These are phyloP conservation scores for Bombus vancouverensis DNA, from an alignment of 1,140 invertebrate genomes.

Conservation along the genomic window DNA sequence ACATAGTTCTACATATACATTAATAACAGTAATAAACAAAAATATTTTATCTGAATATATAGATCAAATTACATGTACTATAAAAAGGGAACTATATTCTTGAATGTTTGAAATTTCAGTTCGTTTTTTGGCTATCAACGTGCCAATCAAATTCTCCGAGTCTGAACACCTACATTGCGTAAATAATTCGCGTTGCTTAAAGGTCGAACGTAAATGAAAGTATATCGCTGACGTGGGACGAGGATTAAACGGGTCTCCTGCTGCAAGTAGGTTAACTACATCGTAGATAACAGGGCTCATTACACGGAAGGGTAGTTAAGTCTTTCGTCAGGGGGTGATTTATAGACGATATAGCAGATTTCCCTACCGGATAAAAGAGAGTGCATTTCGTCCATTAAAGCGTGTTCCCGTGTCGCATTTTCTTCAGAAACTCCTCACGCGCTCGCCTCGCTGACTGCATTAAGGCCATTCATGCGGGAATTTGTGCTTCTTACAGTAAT, in stretches of 20 bases:
- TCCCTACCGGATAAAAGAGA: slow-evolving; percentile 32
- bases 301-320: slow-evolving; percentile 33
- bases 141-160: background rate
- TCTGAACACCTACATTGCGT: background rate
- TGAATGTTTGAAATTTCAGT: background rate
- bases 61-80: too few relatives aligned
- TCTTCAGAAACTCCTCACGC: slow-evolving; percentile 1
- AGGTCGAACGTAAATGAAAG: slow-evolving; percentile 41
- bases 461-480: background rate
- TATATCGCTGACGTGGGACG: slow-evolving; percentile 15
- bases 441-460: background rate
- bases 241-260: slow-evolving; percentile 33
- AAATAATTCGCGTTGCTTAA: slow-evolving; percentile 21
- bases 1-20: too few relatives aligned
- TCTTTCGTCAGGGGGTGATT: slow-evolving; percentile 25
- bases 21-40: too few relatives aligned
- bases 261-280: slow-evolving; percentile 49
- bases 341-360: slow-evolving; percentile 39
- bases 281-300: slow-evolving; percentile 38
- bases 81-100: background rate
- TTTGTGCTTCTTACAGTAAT: background rate
- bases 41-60: too few relatives aligned
- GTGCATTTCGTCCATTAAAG: slow-evolving; percentile 31
- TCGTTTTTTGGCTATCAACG: background rate
- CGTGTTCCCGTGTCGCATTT: background rate